These are phyloP conservation scores for Narcine bancroftii DNA, from an alignment of 2,113 vertebrate genomes.

Conservation along the genomic window DNA sequence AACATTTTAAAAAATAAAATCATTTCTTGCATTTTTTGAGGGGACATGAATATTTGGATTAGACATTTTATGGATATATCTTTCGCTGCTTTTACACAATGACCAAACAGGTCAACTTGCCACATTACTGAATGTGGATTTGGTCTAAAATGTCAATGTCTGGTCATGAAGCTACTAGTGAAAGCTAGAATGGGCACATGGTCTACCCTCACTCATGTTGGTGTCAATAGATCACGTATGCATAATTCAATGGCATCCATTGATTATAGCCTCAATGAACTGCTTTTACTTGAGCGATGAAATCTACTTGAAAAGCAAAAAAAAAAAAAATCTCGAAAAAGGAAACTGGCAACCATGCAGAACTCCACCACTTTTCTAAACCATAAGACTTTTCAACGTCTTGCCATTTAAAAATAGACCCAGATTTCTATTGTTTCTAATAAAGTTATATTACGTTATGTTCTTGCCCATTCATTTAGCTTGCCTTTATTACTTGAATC, in stretches of 20 bases:
- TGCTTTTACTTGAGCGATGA: neutral
- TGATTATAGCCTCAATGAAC: neutral
- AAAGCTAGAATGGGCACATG: neutral
- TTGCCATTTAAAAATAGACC: too few relatives aligned
- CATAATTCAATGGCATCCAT: too few relatives aligned
- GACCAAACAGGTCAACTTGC: neutral
- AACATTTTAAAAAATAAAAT: neutral
- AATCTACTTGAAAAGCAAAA: neutral
- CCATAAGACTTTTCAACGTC: too few relatives aligned
- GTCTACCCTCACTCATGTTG: neutral
- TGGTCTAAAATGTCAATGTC: neutral
- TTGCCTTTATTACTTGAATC: too few relatives aligned
- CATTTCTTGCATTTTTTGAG: neutral
- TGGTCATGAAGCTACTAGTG: neutral
- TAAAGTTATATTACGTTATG: too few relatives aligned
- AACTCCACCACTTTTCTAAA: neutral
- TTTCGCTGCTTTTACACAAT: neutral
- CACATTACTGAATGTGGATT: neutral
- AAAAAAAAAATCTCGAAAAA: too few relatives aligned
- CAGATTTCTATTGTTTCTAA: too few relatives aligned
- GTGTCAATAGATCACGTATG: too few relatives aligned
- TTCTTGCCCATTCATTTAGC: too few relatives aligned
- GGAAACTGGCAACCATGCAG: neutral
- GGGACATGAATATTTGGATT: neutral
- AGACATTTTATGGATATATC: neutral